Percentiles rank a stretch among this genome's conserved stretches.
These are phyloP conservation scores for Brachionus koreanus DNA, from an alignment of 1,140 invertebrate genomes.

Conservation along the genomic window DNA sequence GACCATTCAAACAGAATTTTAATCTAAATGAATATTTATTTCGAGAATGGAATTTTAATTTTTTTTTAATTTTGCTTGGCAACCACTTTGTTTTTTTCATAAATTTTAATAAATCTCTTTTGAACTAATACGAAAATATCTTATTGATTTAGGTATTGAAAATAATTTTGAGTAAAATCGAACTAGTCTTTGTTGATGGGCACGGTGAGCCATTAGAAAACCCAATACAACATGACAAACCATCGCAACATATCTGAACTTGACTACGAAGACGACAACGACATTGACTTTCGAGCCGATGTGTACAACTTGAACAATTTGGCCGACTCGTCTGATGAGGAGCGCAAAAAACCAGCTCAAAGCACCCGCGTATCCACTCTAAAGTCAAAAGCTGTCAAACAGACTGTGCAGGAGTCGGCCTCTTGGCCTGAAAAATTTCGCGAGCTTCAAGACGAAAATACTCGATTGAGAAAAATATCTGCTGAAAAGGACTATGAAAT, in stretches of 20 bases:
- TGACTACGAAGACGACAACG: not conserved
- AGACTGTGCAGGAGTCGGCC: not conserved
- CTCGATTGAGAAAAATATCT: conserved; percentile 54
- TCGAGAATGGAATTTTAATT: not conserved
- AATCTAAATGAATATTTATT: not conserved
- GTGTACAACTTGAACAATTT: conserved; percentile 6
- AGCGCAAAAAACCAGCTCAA: not conserved
- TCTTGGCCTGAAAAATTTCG: not conserved
- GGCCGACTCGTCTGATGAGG: conserved; percentile 2
- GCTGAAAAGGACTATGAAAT: conserved; percentile 59
- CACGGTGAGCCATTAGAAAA: not conserved
- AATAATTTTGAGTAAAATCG: not conserved
- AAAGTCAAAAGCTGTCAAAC: not conserved
- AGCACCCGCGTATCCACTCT: not conserved
- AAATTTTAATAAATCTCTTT: conserved; percentile 5
- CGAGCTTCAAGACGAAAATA: conserved; percentile 59
- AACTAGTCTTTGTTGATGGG: not conserved
- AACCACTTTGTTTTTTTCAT: not conserved
- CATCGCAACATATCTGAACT: not conserved
- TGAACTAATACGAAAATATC: not conserved
- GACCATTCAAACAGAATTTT: not conserved
- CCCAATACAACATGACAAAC: not conserved
- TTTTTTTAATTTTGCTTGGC: not conserved
- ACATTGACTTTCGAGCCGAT: not conserved
- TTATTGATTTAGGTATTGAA: not conserved